A percentile compares a stretch with the other conserved stretches of the same genome.
phyloP scores from a whole-genome alignment of 2,113 vertebrate genomes.

The Phaethon lepturus region DNA sequence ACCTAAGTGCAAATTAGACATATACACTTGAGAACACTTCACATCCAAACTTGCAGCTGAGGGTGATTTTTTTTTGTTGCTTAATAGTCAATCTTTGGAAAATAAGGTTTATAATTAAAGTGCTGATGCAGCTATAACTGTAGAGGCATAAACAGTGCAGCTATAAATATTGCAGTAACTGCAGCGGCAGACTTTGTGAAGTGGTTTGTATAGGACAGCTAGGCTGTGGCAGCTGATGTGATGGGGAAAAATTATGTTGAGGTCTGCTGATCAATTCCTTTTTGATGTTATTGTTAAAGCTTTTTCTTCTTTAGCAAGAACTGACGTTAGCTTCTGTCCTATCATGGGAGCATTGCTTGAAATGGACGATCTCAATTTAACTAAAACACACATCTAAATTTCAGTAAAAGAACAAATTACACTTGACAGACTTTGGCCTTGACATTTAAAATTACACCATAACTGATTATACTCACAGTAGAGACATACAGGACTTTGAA shows the following conservation, averaged over 20 bases:
- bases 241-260: slow-evolving; percentile 42
- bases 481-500: not conserved
- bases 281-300: slow-evolving; percentile 50
- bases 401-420: slow-evolving; percentile 65
- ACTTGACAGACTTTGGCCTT: slow-evolving; percentile 60
- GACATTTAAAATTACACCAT: slow-evolving; percentile 47
- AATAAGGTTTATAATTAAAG: slow-evolving; percentile 73
- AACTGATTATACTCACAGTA: slow-evolving; percentile 13
- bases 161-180: slow-evolving; percentile 70
- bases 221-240: slow-evolving; percentile 46
- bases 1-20: not conserved
- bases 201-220: slow-evolving; percentile 23
- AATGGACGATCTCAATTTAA: slow-evolving; percentile 64
- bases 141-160: slow-evolving; percentile 50
- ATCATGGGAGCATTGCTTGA: not conserved
- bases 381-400: slow-evolving; percentile 45
- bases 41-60: slow-evolving; percentile 51
- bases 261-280: slow-evolving; percentile 67
- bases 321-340: slow-evolving; percentile 27
- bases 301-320: slow-evolving; percentile 47
- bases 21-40: slow-evolving; percentile 5
- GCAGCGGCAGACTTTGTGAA: slow-evolving; percentile 43
- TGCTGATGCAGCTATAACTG: slow-evolving; percentile 62
- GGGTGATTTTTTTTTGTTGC: slow-evolving; percentile 44
- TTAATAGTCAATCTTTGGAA: slow-evolving; percentile 54